Evolutionary conservation across 2,888 invertebrate genomes (phyloP), one percentile per base, ranked within the genome.

Genomic region (Phaedon cochleariae): DNA sequence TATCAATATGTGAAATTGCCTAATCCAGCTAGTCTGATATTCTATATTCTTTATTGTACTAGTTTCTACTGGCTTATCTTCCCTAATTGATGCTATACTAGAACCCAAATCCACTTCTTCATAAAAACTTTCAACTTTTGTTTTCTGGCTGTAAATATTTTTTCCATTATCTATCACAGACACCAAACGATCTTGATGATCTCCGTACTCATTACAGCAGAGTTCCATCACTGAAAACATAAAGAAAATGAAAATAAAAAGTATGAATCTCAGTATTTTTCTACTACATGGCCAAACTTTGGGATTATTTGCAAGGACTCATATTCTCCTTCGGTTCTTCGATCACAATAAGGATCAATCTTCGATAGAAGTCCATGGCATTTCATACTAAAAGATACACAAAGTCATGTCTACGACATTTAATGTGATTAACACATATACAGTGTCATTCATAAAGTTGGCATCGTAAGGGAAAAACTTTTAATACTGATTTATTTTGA

Each of bases 191-290:
- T 92, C 90, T 1, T 89, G 85, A 73, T 88, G 89, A 12, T 87
- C 86, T 0, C 94, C 94, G 76, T 94, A 94, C 82, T 94, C 94
- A 0, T 90, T 91, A 63, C 91, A 89, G 1, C 92, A 90, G 5
- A 93, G 90, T 85, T 94, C 94, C 70, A 94, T 90, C 62, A 93
- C 93, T 93, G 78, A 2, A 84, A 83, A 53, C 52, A 58, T 48
- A 20, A 57, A 37, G n/a, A 21, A 20, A 37, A n/a, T n/a, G n/a
- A n/a, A n/a, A n/a, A n/a, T n/a, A n/a, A n/a, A n/a, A n/a, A n/a
- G 17, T 45, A 46, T 46, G 46, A 18, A 46, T 15, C n/a, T 46
- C 15, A 18, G 46, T 18, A 46, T n/a, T n/a, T n/a, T n/a, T n/a
- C n/a, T n/a, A 18, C n/a, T 5, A 46, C 46, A 46, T 46, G 17